Conservation (phyloP, 2,797 vertebrate genomes). For the Muscicapa comitata region DNA sequence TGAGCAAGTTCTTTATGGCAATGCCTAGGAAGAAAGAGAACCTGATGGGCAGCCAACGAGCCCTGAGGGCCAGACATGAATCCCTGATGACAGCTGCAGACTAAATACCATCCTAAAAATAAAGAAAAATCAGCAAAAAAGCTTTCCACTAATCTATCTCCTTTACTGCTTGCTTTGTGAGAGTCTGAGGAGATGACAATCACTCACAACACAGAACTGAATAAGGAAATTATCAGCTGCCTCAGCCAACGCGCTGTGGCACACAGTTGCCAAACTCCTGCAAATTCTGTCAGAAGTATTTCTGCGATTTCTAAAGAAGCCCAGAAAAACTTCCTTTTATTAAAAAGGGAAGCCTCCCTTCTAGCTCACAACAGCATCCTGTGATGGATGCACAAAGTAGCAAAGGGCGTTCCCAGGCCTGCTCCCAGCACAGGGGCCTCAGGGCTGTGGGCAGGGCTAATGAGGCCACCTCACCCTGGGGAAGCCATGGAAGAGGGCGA, state of each 20-base stretch:
- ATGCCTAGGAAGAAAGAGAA: background rate
- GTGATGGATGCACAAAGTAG: accelerated
- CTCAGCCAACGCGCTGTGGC: constrained; percentile 52
- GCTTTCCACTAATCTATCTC: background rate
- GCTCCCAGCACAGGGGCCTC: background rate
- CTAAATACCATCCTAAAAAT: background rate
- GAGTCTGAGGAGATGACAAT: constrained; percentile 16
- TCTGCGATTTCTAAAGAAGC: background rate
- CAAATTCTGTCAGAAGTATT: background rate
- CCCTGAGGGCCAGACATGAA: background rate
- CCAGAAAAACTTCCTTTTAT: background rate
- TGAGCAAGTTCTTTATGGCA: background rate
- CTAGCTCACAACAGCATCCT: background rate
- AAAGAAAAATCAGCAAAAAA: background rate
- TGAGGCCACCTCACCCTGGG: background rate
- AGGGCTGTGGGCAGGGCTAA: accelerated
- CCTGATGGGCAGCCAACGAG: background rate
- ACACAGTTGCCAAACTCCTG: constrained; percentile 49
- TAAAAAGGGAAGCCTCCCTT: background rate
- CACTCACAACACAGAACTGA: constrained; percentile 26
- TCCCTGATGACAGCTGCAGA: accelerated
- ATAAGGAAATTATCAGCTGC: background rate
- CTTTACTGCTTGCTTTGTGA: constrained; percentile 15
- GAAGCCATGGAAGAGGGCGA: accelerated
- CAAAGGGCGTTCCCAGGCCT: accelerated